Conservation (phyloP, 2,888 invertebrate genomes). For the Scaptomyza tumidula region DNA sequence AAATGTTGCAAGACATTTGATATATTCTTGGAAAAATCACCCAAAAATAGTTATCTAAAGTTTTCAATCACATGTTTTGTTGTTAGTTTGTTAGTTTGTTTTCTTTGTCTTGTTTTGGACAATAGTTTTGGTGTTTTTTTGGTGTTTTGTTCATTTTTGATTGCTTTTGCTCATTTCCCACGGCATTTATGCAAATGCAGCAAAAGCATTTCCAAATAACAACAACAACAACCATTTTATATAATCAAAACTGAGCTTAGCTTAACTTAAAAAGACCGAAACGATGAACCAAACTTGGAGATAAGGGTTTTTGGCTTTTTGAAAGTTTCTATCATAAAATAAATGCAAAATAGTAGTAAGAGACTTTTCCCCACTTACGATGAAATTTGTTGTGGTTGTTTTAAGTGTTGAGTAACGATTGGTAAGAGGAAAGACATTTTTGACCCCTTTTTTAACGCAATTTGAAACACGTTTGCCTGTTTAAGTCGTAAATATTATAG, state of each 20-base stretch:
- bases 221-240: conserved; percentile 14
- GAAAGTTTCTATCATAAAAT: conserved; percentile 20
- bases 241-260: conserved; percentile 16
- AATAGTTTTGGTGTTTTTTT: not conserved
- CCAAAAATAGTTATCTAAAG: not conserved
- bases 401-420: conserved; percentile 24
- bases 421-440: conserved; percentile 17
- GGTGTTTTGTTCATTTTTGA: not conserved
- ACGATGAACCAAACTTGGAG: not conserved
- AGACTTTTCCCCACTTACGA: conserved; percentile 28
- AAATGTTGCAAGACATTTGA: not conserved
- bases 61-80: not conserved
- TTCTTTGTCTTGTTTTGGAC: not conserved
- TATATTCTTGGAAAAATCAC: not conserved
- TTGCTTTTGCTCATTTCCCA: conserved; percentile 12
- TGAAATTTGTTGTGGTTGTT: conserved; percentile 3
- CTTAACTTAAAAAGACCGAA: conserved; percentile 18
- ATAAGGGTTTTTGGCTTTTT: conserved; percentile 1
- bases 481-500: conserved; percentile 5
- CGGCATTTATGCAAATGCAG: conserved; percentile 26
- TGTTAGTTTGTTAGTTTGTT: not conserved
- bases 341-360: conserved; percentile 34
- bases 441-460: conserved; percentile 17
- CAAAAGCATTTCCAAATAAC: conserved; percentile 26
- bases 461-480: conserved; percentile 40